Percentiles rank a stretch among this genome's conserved stretches.
Evolutionary conservation across 2,888 invertebrate species (phyloP).

Genomic region (Gari tellinella): DNA sequence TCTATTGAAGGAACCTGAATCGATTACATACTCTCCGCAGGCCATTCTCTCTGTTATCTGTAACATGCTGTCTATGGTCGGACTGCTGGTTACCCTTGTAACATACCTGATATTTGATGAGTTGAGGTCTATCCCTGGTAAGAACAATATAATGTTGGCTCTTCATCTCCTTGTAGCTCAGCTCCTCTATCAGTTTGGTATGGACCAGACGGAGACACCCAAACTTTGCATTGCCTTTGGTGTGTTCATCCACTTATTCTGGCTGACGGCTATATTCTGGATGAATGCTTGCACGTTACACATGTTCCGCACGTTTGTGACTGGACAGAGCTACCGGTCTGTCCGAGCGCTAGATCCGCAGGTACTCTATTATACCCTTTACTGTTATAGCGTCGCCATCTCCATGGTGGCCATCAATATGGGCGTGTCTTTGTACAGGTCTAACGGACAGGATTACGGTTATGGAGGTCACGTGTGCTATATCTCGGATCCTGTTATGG

Average conservation of each 20-base stretch:
- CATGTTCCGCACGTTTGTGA: slow-evolving; percentile 62
- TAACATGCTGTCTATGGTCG: slow-evolving; percentile 51
- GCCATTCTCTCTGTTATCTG: slow-evolving; percentile 48
- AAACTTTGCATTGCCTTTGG: slow-evolving; percentile 49
- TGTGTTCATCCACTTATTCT: slow-evolving; percentile 52
- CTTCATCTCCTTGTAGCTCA: slow-evolving; percentile 52
- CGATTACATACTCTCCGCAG: slow-evolving; percentile 27
- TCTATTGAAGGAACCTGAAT: slow-evolving; percentile 5
- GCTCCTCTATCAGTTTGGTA: slow-evolving; percentile 54
- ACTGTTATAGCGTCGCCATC: slow-evolving; percentile 45
- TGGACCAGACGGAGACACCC: slow-evolving; percentile 40
- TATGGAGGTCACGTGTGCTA: slow-evolving; percentile 56
- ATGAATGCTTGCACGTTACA: slow-evolving; percentile 64
- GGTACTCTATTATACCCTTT: slow-evolving; percentile 40
- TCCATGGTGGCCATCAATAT: slow-evolving; percentile 46
- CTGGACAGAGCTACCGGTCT: slow-evolving; percentile 57
- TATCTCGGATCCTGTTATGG: slow-evolving; percentile 52
- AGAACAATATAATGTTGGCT: slow-evolving; percentile 59
- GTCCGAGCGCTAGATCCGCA: slow-evolving; percentile 49
- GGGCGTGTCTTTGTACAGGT: slow-evolving; percentile 38
- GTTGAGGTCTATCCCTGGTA: slow-evolving; percentile 56
- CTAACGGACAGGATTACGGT: slow-evolving; percentile 39
- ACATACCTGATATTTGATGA: slow-evolving; percentile 55
- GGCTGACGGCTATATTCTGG: slow-evolving; percentile 60
- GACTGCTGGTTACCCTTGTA: slow-evolving; percentile 33